Evolutionary conservation across 2,888 invertebrate genomes (phyloP).

Genomic region (Lasius platythorax): DNA sequence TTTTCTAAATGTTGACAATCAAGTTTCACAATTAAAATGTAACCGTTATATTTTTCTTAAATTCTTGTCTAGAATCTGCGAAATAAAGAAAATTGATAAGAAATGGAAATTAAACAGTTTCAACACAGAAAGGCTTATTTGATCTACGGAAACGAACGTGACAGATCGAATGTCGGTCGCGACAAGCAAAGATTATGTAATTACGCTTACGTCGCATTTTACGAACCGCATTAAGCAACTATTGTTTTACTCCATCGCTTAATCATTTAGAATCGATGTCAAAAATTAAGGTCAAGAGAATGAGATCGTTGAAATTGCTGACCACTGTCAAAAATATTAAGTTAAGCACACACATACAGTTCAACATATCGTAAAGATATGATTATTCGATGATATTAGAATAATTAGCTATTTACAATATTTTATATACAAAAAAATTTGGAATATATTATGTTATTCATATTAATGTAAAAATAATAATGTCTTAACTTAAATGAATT

Average conservation of each 20-base stretch:
- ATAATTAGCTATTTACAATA: background rate
- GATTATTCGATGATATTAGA: background rate
- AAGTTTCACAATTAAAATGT: too few relatives aligned
- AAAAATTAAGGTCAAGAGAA: constrained; percentile 66
- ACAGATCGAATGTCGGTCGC: constrained; percentile 25
- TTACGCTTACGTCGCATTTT: constrained; percentile 65
- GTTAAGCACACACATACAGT: background rate
- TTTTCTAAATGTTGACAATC: too few relatives aligned
- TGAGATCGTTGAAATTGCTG: constrained; percentile 45
- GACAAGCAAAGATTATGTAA: constrained; percentile 69
- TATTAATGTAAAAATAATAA: too few relatives aligned
- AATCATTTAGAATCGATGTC: constrained; percentile 60
- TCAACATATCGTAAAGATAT: background rate
- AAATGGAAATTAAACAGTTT: background rate
- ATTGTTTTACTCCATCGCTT: constrained; percentile 57
- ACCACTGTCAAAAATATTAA: constrained; percentile 17
- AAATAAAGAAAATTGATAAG: background rate
- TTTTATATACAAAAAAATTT: background rate
- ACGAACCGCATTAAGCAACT: constrained; percentile 67
- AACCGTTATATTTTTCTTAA: background rate
- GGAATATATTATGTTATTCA: background rate
- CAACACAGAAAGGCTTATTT: background rate
- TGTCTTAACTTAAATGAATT: too few relatives aligned
- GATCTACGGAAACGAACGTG: background rate
- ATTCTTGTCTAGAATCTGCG: background rate